A percentile compares a stretch with the other conserved stretches of the same genome.
phyloP scores from a whole-genome alignment of 2,797 vertebrate species.

The Danionella dracula region DNA sequence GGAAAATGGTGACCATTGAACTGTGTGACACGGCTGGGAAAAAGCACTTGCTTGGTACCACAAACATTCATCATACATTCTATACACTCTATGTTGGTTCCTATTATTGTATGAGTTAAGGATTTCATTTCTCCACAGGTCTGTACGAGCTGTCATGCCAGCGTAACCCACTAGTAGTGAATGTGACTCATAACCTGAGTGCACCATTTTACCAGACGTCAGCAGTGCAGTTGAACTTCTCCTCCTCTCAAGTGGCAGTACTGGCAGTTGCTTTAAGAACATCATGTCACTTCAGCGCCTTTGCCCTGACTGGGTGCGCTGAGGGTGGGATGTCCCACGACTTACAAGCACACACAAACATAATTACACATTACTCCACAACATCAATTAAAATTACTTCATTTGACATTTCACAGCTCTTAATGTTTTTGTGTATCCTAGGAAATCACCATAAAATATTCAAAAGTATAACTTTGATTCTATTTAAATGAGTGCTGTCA shows the following conservation, averaged over 20 bases:
- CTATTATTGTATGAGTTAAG: not conserved
- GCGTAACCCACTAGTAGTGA: slow-evolving; percentile 80
- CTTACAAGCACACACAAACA: slow-evolving; percentile 37
- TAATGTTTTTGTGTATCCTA: no score
- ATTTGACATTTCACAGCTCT: no score
- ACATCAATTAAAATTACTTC: no score
- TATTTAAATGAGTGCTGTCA: no score
- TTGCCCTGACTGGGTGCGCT: slow-evolving; percentile 78
- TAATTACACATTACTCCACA: not conserved
- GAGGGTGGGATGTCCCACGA: slow-evolving; percentile 69
- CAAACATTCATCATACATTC: not conserved
- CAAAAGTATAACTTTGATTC: no score
- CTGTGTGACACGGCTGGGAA: slow-evolving; percentile 70
- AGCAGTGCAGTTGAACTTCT: slow-evolving; percentile 80
- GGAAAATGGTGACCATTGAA: slow-evolving; percentile 69
- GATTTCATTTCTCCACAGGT: slow-evolving; percentile 60
- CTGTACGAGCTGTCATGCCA: slow-evolving; percentile 80
- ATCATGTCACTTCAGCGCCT: slow-evolving; percentile 66
- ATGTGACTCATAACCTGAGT: slow-evolving; percentile 69
- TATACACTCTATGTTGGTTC: no score
- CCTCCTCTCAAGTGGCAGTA: slow-evolving; percentile 77
- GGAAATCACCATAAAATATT: no score
- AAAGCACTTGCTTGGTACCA: slow-evolving; percentile 80
- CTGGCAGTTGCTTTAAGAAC: slow-evolving; percentile 81
- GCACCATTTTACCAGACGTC: slow-evolving; percentile 59